These are phyloP conservation scores for Rhizoglyphus robini DNA, from an alignment of 1,140 invertebrate genomes.

Conservation along the genomic window DNA sequence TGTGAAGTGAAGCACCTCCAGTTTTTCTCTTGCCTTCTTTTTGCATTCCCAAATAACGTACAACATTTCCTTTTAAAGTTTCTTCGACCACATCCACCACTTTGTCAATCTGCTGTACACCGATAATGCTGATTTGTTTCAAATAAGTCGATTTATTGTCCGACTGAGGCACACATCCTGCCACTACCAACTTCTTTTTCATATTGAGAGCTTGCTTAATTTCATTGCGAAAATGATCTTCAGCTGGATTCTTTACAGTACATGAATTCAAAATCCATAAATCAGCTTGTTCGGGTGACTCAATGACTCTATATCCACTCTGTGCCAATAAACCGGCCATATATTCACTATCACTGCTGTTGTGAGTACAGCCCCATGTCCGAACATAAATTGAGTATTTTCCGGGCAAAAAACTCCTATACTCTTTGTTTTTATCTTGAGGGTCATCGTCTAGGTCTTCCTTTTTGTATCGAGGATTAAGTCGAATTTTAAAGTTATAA, in stretches of 20 bases:
- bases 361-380: conserved; percentile 96
- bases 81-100: conserved; percentile 98
- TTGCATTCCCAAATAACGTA: conserved; percentile 58
- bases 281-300: conserved; percentile 66
- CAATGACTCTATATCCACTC: conserved; percentile 71
- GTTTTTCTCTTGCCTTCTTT: conserved; percentile 62
- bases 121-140: conserved; percentile 74
- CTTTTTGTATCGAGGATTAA: not conserved
- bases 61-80: conserved; percentile 79
- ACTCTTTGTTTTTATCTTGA: not conserved
- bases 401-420: conserved; percentile 37
- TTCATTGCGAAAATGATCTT: conserved; percentile 91
- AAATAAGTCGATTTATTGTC: conserved; percentile 42
- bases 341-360: conserved; percentile 83
- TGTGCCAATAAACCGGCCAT: conserved; percentile 85
- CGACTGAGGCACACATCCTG: conserved; percentile 86
- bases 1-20: conserved; percentile 64
- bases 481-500: not conserved
- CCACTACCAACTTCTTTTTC: conserved; percentile 75
- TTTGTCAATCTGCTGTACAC: conserved; percentile 92
- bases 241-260: conserved; percentile 91
- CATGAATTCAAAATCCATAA: conserved; percentile 94
- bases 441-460: not conserved
- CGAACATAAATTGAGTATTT: conserved; percentile 81
- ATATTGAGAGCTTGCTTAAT: conserved; percentile 57